Base-by-base conservation (phyloP, 2,888 invertebrate species). In the Drosophila vallismaia region DNA sequence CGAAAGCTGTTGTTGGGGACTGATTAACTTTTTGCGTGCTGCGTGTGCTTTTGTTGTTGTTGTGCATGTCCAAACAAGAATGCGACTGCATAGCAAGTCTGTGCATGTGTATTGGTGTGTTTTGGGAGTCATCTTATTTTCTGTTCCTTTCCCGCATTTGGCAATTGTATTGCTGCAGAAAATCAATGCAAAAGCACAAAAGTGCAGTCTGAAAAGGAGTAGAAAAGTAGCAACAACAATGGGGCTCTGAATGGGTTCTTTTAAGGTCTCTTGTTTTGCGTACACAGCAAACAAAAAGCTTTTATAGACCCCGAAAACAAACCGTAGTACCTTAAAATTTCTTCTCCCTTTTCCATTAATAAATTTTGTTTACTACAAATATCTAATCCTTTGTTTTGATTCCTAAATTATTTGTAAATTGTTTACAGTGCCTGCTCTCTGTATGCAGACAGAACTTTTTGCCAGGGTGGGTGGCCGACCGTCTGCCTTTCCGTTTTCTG, bases 1-100 rank as follows among this genome's bases (percentile, higher is more conserved):
- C 19, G 19, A 19, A 19, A n/a, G 19, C 4, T 33, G 58, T 44
- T 64, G 55, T 42, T 64, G 71, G 55, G 55, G 59, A 52, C 82
- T 83, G 82, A 83, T 83, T 83, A 83, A 86, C 85, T 85, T 82
- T 86, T 87, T 77, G 87, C 87, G 78, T 83, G 84, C 79, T 84
- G 84, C 69, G 63, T 56, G 59, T 78, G 76, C 62, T 60, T 69
- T 57, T 36, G 45, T 66, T 78, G 76, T 59, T 60, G 67, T 57
- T 36, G 45, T 66, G 66, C 64, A 66, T 63, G 58, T 53, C 67
- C 64, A 51, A 46, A 58, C 42, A 57, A 62, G 51, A 68, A 71
- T 67, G 56, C 59, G 36, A 44, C 19, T 68, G 56, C 42, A 56
- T 50, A 14, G 46, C 26, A 50, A 26, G 46, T 48, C 36, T 63